Percentiles rank a stretch among this genome's conserved stretches.
phyloP scores from a whole-genome alignment of 2,797 vertebrate species.

The Capromys pilorides region DNA sequence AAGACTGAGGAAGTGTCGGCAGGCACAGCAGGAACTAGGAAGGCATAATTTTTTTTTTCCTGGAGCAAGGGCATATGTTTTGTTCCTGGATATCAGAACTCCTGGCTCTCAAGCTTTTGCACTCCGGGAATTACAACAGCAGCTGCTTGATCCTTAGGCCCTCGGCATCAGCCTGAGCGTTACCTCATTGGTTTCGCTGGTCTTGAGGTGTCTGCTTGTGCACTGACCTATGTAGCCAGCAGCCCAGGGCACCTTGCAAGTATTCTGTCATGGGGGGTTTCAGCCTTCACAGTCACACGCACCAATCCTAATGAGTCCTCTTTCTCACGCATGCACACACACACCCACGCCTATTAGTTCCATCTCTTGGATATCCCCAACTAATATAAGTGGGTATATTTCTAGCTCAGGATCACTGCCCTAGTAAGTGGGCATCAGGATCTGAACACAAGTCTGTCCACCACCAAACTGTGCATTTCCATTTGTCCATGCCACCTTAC shows the following conservation, averaged over 20 bases:
- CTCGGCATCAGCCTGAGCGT: background rate
- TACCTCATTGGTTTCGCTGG: background rate
- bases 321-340: background rate
- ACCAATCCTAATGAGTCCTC: background rate
- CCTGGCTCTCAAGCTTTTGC: background rate
- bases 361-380: background rate
- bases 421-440: background rate
- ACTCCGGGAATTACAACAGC: background rate
- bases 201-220: background rate
- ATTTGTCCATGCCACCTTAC: background rate
- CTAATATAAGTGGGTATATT: background rate
- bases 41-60: background rate
- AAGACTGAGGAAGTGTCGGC: background rate
- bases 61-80: background rate
- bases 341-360: background rate
- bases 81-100: background rate
- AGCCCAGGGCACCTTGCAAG: background rate
- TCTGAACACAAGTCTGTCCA: background rate
- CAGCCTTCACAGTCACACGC: background rate
- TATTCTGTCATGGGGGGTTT: background rate
- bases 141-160: background rate
- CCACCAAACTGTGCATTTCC: background rate
- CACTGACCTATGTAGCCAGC: background rate
- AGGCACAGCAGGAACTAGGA: background rate
- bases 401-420: background rate